Conservation (phyloP, 2,113 vertebrate species). For the Misgurnus mizolepis region DNA sequence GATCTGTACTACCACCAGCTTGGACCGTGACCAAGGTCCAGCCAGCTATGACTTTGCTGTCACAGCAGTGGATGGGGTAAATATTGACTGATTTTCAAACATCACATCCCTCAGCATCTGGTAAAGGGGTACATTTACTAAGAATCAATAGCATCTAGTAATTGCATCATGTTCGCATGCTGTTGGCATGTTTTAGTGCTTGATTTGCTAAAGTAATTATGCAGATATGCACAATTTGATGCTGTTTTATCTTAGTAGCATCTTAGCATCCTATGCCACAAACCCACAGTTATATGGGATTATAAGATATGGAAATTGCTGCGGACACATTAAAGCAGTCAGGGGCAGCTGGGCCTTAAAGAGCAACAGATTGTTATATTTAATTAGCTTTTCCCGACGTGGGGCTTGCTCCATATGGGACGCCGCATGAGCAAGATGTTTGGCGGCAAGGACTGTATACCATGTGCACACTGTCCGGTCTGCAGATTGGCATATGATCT, state of each 20-base stretch:
- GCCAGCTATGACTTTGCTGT: slow-evolving; percentile 87
- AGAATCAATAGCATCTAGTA: no score
- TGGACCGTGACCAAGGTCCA: slow-evolving; percentile 88
- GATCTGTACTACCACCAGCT: slow-evolving; percentile 82
- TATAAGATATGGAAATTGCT: slow-evolving; percentile 66
- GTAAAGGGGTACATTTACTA: no score
- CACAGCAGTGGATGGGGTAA: slow-evolving; percentile 93
- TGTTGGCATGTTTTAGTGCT: no score
- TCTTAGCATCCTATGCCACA: slow-evolving; percentile 57
- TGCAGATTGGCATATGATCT: slow-evolving; percentile 57
- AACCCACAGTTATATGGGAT: slow-evolving; percentile 62
- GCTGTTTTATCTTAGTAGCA: background rate
- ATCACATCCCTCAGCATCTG: background rate
- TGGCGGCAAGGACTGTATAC: slow-evolving; percentile 1
- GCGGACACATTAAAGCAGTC: slow-evolving; percentile 72
- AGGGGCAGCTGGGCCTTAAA: slow-evolving; percentile 61
- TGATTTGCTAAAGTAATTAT: no score
- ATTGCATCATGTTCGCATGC: no score
- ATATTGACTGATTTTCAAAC: background rate
- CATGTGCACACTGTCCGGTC: slow-evolving; percentile 51
- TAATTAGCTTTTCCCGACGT: slow-evolving; percentile 67
- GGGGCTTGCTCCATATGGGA: slow-evolving; percentile 20
- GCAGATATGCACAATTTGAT: background rate
- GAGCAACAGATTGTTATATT: slow-evolving; percentile 72
- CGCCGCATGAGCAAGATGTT: slow-evolving; percentile 21